Conservation (phyloP, 2,113 vertebrate genomes). For the Sapayoa aenigma region DNA sequence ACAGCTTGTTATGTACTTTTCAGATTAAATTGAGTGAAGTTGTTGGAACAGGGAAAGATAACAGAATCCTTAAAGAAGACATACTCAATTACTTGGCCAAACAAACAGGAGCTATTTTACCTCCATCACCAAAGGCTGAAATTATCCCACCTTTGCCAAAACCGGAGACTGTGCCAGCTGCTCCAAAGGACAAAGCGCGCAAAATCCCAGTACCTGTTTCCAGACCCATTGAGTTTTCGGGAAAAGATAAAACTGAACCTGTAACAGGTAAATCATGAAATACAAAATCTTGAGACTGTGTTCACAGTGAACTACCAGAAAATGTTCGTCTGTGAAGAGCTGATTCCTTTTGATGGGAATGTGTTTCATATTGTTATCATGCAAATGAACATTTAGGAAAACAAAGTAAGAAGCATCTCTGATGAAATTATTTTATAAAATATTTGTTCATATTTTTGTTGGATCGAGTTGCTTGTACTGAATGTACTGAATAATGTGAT, state of each 20-base stretch:
- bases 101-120: constrained; percentile 95
- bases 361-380: not conserved
- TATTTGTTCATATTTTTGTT: not conserved
- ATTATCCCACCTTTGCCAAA: constrained; percentile 74
- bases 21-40: constrained; percentile 97
- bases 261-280: constrained; percentile 82
- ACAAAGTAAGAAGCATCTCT: not conserved
- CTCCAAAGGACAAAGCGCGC: constrained; percentile 53
- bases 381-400: not conserved
- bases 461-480: not conserved
- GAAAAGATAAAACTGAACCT: constrained; percentile 86
- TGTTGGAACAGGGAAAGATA: constrained; percentile 91
- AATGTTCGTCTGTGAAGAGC: not conserved
- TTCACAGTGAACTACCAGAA: not conserved
- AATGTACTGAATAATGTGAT: not conserved
- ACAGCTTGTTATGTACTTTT: constrained; percentile 16
- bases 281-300: not conserved
- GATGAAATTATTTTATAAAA: not conserved
- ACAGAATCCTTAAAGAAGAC: constrained; percentile 96
- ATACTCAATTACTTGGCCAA: constrained; percentile 92
- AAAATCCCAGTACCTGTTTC: constrained; percentile 49
- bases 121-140: constrained; percentile 85
- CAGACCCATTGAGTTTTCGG: constrained; percentile 77
- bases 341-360: not conserved
- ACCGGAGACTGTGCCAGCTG: not conserved